phyloP scores from a whole-genome alignment of 2,113 vertebrate species.

The Callipepla squamata region DNA sequence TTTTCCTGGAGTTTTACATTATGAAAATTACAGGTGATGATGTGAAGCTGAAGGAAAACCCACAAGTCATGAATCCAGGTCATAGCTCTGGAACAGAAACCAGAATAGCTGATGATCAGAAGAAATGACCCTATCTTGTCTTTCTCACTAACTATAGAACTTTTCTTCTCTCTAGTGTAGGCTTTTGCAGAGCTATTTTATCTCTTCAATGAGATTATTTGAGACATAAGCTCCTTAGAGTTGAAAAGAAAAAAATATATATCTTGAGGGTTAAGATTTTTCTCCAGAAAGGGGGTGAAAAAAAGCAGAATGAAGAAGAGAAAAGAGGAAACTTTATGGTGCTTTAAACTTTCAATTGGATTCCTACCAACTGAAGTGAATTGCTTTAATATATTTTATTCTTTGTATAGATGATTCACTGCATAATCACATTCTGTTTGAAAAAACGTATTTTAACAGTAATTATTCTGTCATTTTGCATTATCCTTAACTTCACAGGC shows the following conservation, averaged over 20 bases:
- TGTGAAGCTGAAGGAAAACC: conserved; percentile 26
- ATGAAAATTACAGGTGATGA: conserved; percentile 30
- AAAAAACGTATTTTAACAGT: not conserved
- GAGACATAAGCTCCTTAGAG: not conserved
- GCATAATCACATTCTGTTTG: not conserved
- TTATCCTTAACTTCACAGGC: not conserved
- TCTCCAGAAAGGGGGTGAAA: not conserved
- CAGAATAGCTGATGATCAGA: conserved; percentile 34
- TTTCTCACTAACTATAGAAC: not conserved
- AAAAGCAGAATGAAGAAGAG: not conserved
- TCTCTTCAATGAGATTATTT: conserved; percentile 19
- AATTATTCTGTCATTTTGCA: conserved; percentile 41
- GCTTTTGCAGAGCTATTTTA: not conserved
- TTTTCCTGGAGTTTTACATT: conserved; percentile 48
- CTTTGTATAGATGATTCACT: not conserved
- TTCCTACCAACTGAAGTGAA: not conserved
- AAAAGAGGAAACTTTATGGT: not conserved
- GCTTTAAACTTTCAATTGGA: conserved; percentile 1
- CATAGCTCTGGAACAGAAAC: not conserved
- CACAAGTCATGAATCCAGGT: not conserved
- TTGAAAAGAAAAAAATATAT: not conserved
- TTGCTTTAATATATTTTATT: not conserved
- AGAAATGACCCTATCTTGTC: not conserved
- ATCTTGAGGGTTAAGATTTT: not conserved
- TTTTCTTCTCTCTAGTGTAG: not conserved